phyloP scores from a whole-genome alignment of 2,888 invertebrate species.

The Leuctra nigra region DNA sequence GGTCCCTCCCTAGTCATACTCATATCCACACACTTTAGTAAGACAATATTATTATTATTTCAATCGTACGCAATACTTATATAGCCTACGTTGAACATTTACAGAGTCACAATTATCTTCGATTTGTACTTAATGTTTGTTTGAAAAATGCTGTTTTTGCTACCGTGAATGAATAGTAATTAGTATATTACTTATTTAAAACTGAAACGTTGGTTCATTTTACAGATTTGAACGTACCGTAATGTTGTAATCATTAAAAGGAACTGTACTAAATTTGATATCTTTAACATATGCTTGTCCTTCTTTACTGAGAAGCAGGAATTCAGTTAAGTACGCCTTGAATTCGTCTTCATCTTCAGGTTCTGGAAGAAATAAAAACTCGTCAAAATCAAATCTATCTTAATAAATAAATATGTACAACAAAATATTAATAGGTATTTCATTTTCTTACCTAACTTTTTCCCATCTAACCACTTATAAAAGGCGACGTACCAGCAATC shows the following conservation, averaged over 20 bases:
- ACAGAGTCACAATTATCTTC: too few relatives aligned
- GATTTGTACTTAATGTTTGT: too few relatives aligned
- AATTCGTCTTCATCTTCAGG: conserved; percentile 37
- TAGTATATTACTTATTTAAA: too few relatives aligned
- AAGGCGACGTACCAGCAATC: conserved; percentile 39
- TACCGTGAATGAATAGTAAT: too few relatives aligned
- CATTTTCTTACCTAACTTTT: too few relatives aligned
- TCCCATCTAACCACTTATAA: conserved; percentile 37
- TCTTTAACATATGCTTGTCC: conserved; percentile 39
- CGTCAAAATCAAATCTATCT: neutral
- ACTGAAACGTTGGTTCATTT: neutral
- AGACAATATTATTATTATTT: too few relatives aligned
- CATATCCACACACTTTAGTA: too few relatives aligned
- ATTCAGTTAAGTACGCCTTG: conserved; percentile 37
- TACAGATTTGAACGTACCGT: conserved; percentile 33
- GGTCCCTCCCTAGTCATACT: too few relatives aligned
- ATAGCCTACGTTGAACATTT: too few relatives aligned
- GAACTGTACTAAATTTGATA: conserved; percentile 37
- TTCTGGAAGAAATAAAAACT: conserved; percentile 29
- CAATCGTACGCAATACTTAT: too few relatives aligned
- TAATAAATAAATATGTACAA: neutral
- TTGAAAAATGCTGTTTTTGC: too few relatives aligned
- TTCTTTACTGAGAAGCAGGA: conserved; percentile 37
- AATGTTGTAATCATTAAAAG: conserved; percentile 38
- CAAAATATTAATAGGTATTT: neutral